Percentiles rank a stretch among this genome's conserved stretches.
Evolutionary conservation across 2,888 invertebrate species (phyloP).

Genomic region (Tromatobia lineatoria): DNA sequence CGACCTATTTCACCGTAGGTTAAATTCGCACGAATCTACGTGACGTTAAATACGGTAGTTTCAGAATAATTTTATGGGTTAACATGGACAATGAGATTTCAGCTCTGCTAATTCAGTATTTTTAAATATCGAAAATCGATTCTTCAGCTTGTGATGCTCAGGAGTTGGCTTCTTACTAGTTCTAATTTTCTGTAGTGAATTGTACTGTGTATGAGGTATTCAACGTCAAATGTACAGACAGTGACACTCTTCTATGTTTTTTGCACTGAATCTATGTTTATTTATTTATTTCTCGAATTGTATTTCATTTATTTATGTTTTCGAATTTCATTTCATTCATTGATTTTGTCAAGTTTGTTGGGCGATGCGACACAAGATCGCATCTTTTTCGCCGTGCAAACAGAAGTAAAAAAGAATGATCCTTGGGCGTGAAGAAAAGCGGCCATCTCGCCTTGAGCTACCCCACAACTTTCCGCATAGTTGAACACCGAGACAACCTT

Average conservation of each 20-base stretch:
- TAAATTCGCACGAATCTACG: constrained; percentile 1
- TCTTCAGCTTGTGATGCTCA: neutral
- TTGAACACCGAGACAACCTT: neutral
- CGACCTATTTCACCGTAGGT: no score
- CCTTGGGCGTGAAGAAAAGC: neutral
- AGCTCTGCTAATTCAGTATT: constrained; percentile 31
- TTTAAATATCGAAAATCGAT: constrained; percentile 54
- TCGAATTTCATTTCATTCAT: no score
- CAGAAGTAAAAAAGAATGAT: neutral
- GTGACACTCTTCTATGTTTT: no score
- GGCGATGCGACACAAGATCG: no score
- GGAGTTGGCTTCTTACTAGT: neutral
- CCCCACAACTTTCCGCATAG: neutral
- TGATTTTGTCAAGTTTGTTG: no score
- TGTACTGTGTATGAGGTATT: neutral
- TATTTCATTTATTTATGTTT: no score
- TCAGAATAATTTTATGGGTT: constrained; percentile 35
- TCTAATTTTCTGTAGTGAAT: neutral
- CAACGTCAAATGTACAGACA: no score
- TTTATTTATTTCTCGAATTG: neutral
- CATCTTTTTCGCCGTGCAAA: neutral
- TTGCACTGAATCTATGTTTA: no score
- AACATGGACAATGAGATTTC: constrained; percentile 16
- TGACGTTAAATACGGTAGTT: neutral
- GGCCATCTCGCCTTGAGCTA: neutral